Evolutionary conservation across 2,888 invertebrate species (phyloP).

Genomic region (Papilio elwesi): DNA sequence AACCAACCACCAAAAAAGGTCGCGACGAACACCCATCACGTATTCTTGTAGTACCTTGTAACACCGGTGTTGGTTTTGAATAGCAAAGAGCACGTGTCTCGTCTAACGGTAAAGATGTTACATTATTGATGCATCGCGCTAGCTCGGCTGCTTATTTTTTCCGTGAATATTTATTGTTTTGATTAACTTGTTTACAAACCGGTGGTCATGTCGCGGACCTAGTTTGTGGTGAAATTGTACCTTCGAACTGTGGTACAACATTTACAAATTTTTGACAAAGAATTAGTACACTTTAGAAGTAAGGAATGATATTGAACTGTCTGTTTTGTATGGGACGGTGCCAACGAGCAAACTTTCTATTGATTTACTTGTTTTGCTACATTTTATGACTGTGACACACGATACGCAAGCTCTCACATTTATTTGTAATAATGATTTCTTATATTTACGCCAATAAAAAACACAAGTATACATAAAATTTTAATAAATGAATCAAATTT

Average conservation of each 20-base stretch:
- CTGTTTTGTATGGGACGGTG: neutral
- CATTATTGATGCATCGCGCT: slow-evolving; percentile 49
- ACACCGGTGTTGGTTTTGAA: slow-evolving; percentile 49
- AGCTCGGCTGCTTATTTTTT: slow-evolving; percentile 45
- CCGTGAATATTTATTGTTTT: slow-evolving; percentile 41
- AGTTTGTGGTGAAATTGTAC: slow-evolving; percentile 38
- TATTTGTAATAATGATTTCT: too few species aligned
- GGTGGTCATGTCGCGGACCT: slow-evolving; percentile 18
- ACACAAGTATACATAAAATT: too few species aligned
- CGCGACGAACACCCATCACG: slow-evolving; percentile 26
- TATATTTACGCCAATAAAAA: too few species aligned
- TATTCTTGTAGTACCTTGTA: slow-evolving; percentile 22
- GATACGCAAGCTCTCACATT: too few species aligned
- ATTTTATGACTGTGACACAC: neutral
- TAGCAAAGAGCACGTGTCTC: slow-evolving; percentile 58
- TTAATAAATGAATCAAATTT: too few species aligned
- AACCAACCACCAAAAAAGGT: slow-evolving; percentile 26
- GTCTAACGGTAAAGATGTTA: slow-evolving; percentile 49
- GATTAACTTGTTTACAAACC: slow-evolving; percentile 39
- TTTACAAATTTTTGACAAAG: neutral
- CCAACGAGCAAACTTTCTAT: neutral
- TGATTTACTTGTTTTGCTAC: neutral
- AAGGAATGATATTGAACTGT: neutral
- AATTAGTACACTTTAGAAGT: slow-evolving; percentile 5
- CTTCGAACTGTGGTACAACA: too few species aligned